phyloP scores from a whole-genome alignment of 2,113 vertebrate species.

The Arvicanthis niloticus region DNA sequence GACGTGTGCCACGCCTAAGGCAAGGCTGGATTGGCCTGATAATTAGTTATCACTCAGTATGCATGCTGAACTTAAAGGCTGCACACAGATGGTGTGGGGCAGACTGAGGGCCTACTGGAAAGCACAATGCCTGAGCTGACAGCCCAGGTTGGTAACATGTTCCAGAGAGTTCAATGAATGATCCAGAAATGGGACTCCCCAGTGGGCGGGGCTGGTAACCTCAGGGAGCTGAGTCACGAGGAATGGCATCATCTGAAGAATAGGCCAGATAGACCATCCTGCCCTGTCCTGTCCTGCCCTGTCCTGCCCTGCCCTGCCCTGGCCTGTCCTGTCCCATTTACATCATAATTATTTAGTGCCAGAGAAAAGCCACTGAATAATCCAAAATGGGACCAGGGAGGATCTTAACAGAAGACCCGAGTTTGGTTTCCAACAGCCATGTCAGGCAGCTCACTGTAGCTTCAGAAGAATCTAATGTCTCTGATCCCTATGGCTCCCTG shows the following conservation, averaged over 20 bases:
- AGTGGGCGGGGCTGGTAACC: neutral
- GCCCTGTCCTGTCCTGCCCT: too few relatives aligned
- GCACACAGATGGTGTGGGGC: neutral
- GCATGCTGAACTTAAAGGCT: neutral
- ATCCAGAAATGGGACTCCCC: neutral
- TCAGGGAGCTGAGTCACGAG: neutral
- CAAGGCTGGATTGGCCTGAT: neutral
- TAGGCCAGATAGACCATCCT: neutral
- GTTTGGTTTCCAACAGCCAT: too few relatives aligned
- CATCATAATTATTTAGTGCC: neutral
- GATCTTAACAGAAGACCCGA: neutral
- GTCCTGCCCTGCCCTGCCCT: neutral
- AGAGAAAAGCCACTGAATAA: neutral
- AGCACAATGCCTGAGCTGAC: neutral
- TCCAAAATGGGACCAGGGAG: neutral
- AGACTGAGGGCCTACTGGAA: neutral
- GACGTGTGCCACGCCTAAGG: neutral
- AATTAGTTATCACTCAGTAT: constrained; percentile 30
- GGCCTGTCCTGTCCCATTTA: neutral
- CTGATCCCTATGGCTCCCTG: neutral
- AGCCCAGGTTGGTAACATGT: neutral
- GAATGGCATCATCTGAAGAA: neutral
- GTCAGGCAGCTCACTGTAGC: neutral
- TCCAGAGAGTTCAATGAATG: neutral
- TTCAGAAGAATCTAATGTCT: neutral